Base-by-base conservation (phyloP, 2,797 vertebrate species). In the Myioborus miniatus region DNA sequence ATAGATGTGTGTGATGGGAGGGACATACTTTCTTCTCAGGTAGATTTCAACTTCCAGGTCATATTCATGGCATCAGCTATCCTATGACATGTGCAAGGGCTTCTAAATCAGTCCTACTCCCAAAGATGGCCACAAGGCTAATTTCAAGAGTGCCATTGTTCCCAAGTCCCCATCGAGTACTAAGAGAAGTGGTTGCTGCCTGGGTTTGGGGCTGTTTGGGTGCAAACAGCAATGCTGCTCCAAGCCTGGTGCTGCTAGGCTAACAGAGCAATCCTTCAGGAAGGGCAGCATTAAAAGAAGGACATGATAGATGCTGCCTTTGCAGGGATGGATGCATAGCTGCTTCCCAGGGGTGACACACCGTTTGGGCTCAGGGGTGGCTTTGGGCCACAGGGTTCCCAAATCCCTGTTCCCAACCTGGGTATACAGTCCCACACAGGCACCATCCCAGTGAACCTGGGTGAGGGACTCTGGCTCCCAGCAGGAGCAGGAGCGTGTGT, bases 291-390 rank as follows among this genome's bases (percentile, higher is more conserved):
- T 41, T 53, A 32, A 43, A 29, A 74, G n/a, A 70, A 69, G 27
- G 49, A 43, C 27, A 64, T 0, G 0, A 27, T 26, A 44, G 36
- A 56, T 30, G 12, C 5, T 0, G 0, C 36, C 11, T 88, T 67
- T 88, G 43, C 37, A 43, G 47, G 11, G 39, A 53, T 4, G 4
- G 53, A n/a, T 3, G 8, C 11, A 4, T 2, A 27, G 24, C 39
- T 81, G 16, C 18, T 91, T 65, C n/a, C 23, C 20, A 47, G 37
- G 49, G 32, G 7, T 65, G n/a, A 6, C 3, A 11, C 39, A 46
- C 1, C 5, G 7, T 47, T 76, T 4, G 8, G 34, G 8, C 14
- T 81, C 41, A 32, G 26, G 12, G 6, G 23, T 18, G 43, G 46
- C n/a, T 86, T 36, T 94, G 24, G 78, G 55, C 12, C 20, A 64